Base-by-base conservation (phyloP, 2,113 vertebrate genomes). In the Lagopus muta region DNA sequence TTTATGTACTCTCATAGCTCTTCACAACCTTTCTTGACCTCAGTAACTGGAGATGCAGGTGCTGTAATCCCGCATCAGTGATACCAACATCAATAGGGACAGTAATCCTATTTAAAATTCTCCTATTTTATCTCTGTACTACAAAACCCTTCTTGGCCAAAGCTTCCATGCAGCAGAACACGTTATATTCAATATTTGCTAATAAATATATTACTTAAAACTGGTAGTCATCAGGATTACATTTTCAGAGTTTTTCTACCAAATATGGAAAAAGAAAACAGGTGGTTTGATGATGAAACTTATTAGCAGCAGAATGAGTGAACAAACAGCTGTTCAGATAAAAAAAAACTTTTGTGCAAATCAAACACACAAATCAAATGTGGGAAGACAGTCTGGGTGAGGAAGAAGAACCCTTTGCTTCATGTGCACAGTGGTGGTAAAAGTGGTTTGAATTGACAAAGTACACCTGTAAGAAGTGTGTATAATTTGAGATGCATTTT, bases 291-390 rank as follows among this genome's bases (percentile, higher is more conserved):
- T 1, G 6, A 13, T 1, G 15, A 88, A 79, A 76, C 8, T 32
- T 34, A 71, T 19, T 10, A 25, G 20, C 24, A 42, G 28, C 3
- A 42, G 38, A 50, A 4, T 0, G 4, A 77, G 16, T 13, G 9
- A 74, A 61, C 50, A 27, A 24, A 17, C 18, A 76, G 15, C n/a
- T 55, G 19, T 28, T 67, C 48, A 34, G 28, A n/a, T 57, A 8
- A 67, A 47, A 1, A 1, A 25, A 1, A 43, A 20, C 38, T 8
- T 60, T 70, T 70, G 52, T 80, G 40, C 13, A 93, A 67, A 55
- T 25, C 2, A 10, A 45, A 47, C 65, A 13, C 7, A 13, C 19
- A 72, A 75, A 55, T 36, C 7, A 60, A 74, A 28, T 0, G 0
- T n/a, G 21, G 15, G 54, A 79, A 40, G 4, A 6, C 6, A 3